Conservation (phyloP, 35 echinoderm and acorn worm genomes). For the Heliocidaris tuberculata region DNA sequence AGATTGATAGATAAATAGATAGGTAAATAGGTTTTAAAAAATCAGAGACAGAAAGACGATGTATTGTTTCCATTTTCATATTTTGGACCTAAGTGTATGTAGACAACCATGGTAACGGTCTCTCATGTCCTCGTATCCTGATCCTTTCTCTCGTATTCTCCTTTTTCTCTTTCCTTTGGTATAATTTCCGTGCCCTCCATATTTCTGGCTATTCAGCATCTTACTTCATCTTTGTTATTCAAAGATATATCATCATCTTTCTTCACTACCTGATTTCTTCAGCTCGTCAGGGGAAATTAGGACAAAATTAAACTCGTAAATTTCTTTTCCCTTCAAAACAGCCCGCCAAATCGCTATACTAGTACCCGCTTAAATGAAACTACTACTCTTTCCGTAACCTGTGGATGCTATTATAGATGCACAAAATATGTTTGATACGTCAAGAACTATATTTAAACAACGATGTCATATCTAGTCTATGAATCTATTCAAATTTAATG, state of each 20-base stretch:
- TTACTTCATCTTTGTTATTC: neutral
- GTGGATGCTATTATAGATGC: too few relatives aligned
- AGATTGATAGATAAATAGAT: too few relatives aligned
- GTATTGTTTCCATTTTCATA: neutral
- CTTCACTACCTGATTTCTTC: neutral
- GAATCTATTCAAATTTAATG: too few relatives aligned
- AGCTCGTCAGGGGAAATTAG: constrained; percentile 27
- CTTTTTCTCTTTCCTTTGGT: neutral
- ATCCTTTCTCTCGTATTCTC: neutral
- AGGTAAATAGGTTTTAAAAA: too few relatives aligned
- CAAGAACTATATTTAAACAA: too few relatives aligned
- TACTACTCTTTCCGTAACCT: too few relatives aligned
- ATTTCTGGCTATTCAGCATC: too few relatives aligned
- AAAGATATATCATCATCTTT: neutral
- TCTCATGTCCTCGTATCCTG: neutral
- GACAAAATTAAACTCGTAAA: constrained; percentile 37
- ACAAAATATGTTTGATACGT: too few relatives aligned
- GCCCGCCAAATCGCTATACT: neutral
- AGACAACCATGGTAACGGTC: neutral
- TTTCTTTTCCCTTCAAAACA: neutral
- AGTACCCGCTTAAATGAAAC: too few relatives aligned
- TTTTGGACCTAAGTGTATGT: neutral
- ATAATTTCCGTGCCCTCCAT: too few relatives aligned
- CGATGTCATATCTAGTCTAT: too few relatives aligned
- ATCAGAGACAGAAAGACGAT: neutral